These are phyloP conservation scores for Rhinoraja longicauda DNA, from an alignment of 2,797 vertebrate genomes.

Conservation along the genomic window DNA sequence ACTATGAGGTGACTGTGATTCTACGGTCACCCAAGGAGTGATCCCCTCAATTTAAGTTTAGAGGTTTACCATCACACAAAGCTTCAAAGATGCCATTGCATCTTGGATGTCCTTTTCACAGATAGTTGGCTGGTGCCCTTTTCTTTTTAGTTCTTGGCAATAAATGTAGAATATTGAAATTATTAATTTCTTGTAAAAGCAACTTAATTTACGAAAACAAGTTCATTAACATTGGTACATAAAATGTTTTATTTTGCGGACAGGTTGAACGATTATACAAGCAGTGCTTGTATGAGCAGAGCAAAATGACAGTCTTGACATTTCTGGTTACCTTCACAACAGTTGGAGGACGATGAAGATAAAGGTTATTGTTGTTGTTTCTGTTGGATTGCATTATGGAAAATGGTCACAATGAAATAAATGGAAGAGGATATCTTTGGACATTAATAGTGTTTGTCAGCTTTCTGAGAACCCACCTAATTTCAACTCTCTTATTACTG, in stretches of 20 bases:
- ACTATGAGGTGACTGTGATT: conserved; percentile 1
- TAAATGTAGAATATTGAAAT: not conserved
- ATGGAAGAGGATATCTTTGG: not conserved
- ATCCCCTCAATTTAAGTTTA: not conserved
- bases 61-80: conserved; percentile 1
- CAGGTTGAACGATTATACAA: not conserved
- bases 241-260: not conserved
- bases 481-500: conserved; percentile 18
- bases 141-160: not conserved
- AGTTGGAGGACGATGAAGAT: not conserved
- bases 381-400: not conserved
- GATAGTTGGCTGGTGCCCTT: not conserved
- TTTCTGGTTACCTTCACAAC: conserved; percentile 22
- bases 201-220: not conserved
- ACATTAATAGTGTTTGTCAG: conserved; percentile 8
- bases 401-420: not conserved
- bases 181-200: not conserved
- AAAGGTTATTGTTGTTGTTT: conserved; percentile 5
- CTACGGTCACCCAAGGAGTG: not conserved
- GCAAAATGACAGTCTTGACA: not conserved
- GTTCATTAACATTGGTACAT: not conserved
- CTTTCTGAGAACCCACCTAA: not conserved
- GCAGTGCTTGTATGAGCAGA: not conserved
- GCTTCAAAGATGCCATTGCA: not conserved
- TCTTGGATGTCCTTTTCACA: not conserved